Evolutionary conservation across 2,888 invertebrate genomes (phyloP).

Genomic region (Perizoma flavofasciatum): DNA sequence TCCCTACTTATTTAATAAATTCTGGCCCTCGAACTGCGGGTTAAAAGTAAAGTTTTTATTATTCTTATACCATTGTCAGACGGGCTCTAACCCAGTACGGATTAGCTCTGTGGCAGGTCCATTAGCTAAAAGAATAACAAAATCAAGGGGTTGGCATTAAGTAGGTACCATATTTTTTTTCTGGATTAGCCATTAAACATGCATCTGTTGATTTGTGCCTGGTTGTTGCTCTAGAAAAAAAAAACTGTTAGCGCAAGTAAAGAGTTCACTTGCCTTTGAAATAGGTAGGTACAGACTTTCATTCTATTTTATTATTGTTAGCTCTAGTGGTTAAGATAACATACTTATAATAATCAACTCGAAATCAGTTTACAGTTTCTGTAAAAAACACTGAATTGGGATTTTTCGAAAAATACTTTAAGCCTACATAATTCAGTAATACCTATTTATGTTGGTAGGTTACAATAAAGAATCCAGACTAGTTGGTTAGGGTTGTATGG

Average conservation of each 20-base stretch:
- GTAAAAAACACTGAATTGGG: too few species aligned
- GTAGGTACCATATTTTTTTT: slow-evolving; percentile 29
- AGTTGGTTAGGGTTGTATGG: too few species aligned
- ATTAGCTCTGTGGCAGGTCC: slow-evolving; percentile 29
- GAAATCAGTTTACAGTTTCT: too few species aligned
- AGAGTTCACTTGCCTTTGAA: neutral
- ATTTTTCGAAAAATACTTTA: too few species aligned
- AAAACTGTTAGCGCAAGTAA: neutral
- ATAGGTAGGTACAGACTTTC: too few species aligned
- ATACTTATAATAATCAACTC: too few species aligned
- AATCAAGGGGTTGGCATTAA: slow-evolving; percentile 29
- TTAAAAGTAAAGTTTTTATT: slow-evolving; percentile 37
- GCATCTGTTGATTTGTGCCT: slow-evolving; percentile 26
- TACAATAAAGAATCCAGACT: too few species aligned
- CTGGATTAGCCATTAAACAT: slow-evolving; percentile 30
- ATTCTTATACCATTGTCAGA: slow-evolving; percentile 33
- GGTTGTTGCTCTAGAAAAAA: slow-evolving; percentile 22
- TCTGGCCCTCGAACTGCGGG: slow-evolving; percentile 15
- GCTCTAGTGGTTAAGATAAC: too few species aligned
- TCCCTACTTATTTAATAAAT: slow-evolving; percentile 21
- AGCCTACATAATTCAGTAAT: too few species aligned
- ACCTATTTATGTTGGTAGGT: too few species aligned
- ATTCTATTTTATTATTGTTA: too few species aligned
- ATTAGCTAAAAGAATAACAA: slow-evolving; percentile 37
- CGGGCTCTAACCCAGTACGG: slow-evolving; percentile 23